Base-by-base conservation (phyloP, 2,113 vertebrate species). In the Elachura formosa region DNA sequence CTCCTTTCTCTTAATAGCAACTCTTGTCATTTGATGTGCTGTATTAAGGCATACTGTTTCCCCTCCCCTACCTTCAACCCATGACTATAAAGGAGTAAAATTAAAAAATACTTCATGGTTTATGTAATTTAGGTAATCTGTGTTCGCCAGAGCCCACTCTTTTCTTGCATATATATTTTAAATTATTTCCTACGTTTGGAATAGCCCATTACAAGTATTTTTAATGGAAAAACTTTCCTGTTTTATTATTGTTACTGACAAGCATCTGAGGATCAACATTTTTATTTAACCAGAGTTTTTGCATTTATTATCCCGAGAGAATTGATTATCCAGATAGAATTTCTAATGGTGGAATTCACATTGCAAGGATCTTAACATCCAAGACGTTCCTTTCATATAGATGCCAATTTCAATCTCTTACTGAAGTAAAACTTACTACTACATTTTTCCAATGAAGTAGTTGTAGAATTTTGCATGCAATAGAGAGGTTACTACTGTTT, bases 101-200 rank as follows among this genome's bases (percentile, higher is more conserved):
- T 18, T 34, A 92, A 94, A 34, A 88, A 76, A 25, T 6, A 58
- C 10, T 48, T 88, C 40, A 46, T 9, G 33, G 43, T 11, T 89
- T 29, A n/a, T n/a, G n/a, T n/a, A 90, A 84, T 81, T 72, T 31
- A 67, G 48, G 45, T 25, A 87, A 76, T 33, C 20, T 77, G 66
- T 74, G 20, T 46, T 86, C 0, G 0, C 13, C 36, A 45, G 17
- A 86, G 3, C 7, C 36, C 13, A 8, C 29, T 71, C 6, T 43
- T 58, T 80, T 58, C 51, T 51, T 84, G 12, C 24, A 45, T 5
- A 19, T 33, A 62, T 38, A 52, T 41, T 68, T 68, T 2, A 0
- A 56, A 66, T 73, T 83, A 66, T 66, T 93, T 90, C 25, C 12
- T 36, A 34, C 62, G 62, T 29, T 58, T 45, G 59, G 46, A 87